Evolutionary conservation across 2,113 vertebrate genomes (phyloP), one percentile per base, ranked within the genome.

Genomic region (Triplophysa dalaica): DNA sequence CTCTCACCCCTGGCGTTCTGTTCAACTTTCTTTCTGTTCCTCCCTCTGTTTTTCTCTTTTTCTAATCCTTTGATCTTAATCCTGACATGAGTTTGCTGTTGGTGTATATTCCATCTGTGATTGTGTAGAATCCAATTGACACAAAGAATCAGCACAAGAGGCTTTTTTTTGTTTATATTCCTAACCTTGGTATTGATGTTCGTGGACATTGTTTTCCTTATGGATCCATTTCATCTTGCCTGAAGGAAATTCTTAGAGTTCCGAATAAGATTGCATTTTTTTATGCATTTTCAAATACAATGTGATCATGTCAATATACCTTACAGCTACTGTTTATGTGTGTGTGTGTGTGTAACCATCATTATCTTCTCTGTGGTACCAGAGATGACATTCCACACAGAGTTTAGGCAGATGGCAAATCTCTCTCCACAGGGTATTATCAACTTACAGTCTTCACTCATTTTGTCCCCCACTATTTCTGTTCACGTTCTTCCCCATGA

Each of bases 321-420:
- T 67, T 60, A 70, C 64, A 65, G 52, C 33, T 38, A n/a, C n/a
- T n/a, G n/a, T n/a, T n/a, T n/a, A 38, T 38, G 7, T 38, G 33
- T 38, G 5, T 33, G n/a, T 56, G 45, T 69, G 26, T 24, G 43
- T 58, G 75, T 64, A 69, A 33, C 29, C 41, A 45, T 48, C 58
- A 63, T 50, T 24, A 64, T 60, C 72, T 45, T 22, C 41, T 70
- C 79, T 58, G 38, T 64, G 29, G 58, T 69, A 33, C 77, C 45
- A 29, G 80, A 82, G 80, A 86, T 74, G 77, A 81, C 72, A 84
- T 69, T 81, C 79, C 85, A 86, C 82, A 84, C 85, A 80, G 84
- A 85, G 87, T 86, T 91, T 89, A 86, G 89, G 88, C 92, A 93
- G 90, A 92, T 92, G 92, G 89, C 85, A 88, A 89, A 91, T 88